These are phyloP conservation scores for Fragum fragum DNA, from an alignment of 2,888 invertebrate genomes.

Conservation along the genomic window DNA sequence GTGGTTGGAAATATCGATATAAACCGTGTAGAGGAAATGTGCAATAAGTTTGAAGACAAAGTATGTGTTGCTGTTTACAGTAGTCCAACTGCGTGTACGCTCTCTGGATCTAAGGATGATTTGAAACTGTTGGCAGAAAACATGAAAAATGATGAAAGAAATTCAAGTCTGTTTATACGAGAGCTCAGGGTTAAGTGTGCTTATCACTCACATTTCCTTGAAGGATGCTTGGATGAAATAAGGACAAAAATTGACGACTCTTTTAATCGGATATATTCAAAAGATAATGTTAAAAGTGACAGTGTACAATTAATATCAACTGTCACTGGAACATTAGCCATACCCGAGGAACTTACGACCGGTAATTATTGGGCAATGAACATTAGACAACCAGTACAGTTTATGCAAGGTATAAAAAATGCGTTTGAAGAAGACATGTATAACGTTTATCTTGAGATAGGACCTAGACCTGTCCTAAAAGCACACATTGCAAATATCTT, in stretches of 20 bases:
- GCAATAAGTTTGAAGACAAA: constrained; percentile 9
- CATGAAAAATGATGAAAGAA: constrained; percentile 31
- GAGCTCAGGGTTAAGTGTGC: constrained; percentile 71
- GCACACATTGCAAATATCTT: constrained; percentile 30
- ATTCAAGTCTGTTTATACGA: constrained; percentile 32
- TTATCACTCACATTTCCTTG: constrained; percentile 74
- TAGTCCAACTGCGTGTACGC: constrained; percentile 65
- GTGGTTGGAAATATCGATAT: constrained; percentile 22
- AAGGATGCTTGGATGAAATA: constrained; percentile 54
- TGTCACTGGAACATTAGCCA: constrained; percentile 64
- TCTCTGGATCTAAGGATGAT: constrained; percentile 64
- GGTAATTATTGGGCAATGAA: constrained; percentile 76
- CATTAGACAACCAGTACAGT: constrained; percentile 69
- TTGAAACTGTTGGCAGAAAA: constrained; percentile 22
- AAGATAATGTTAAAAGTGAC: background rate
- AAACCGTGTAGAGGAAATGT: background rate
- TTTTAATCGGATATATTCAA: constrained; percentile 8
- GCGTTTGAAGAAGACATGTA: constrained; percentile 27
- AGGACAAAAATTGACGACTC: constrained; percentile 44
- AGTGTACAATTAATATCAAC: constrained; percentile 62
- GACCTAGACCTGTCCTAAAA: constrained; percentile 69
- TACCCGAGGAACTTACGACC: constrained; percentile 47
- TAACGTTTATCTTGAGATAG: constrained; percentile 76
- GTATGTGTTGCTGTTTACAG: constrained; percentile 62
- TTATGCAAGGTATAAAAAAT: constrained; percentile 65